phyloP scores from a whole-genome alignment of 1,140 invertebrate genomes.

The Octopus sinensis region DNA sequence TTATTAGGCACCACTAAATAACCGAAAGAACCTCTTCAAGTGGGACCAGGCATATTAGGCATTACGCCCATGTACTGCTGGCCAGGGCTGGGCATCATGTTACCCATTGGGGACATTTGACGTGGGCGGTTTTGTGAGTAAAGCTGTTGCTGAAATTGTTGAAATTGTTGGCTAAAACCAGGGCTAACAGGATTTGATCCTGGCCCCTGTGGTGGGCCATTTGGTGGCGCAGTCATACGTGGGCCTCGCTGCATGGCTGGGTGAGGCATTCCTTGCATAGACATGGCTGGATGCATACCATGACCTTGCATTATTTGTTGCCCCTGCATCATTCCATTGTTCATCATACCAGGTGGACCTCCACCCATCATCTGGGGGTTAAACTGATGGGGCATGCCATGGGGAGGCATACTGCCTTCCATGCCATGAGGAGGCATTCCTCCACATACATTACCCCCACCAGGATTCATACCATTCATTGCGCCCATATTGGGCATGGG shows the following conservation, averaged over 20 bases:
- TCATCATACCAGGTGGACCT: constrained; percentile 19
- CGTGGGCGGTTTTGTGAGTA: constrained; percentile 44
- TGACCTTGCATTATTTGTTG: constrained; percentile 28
- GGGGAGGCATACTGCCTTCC: constrained; percentile 24
- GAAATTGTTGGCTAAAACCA: constrained; percentile 41
- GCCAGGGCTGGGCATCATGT: constrained; percentile 40
- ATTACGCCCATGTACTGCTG: constrained; percentile 43
- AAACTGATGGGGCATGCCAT: neutral
- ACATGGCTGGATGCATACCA: constrained; percentile 17
- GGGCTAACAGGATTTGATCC: constrained; percentile 28
- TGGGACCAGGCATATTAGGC: constrained; percentile 42
- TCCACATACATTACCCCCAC: constrained; percentile 17
- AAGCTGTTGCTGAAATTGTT: constrained; percentile 54
- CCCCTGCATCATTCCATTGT: constrained; percentile 25
- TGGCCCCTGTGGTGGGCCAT: constrained; percentile 39
- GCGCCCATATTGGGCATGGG: constrained; percentile 20
- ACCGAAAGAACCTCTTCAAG: constrained; percentile 18
- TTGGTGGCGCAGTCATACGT: constrained; percentile 17
- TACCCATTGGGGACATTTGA: constrained; percentile 46
- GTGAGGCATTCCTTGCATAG: constrained; percentile 12
- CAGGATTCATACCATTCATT: constrained; percentile 21
- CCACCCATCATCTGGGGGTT: neutral
- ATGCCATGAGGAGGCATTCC: neutral
- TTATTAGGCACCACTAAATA: neutral
- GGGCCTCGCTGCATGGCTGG: constrained; percentile 19